Percentiles rank a stretch among this genome's conserved stretches.
Evolutionary conservation across 2,888 invertebrate genomes (phyloP).

Genomic region (Eustalomyia histrio): DNA sequence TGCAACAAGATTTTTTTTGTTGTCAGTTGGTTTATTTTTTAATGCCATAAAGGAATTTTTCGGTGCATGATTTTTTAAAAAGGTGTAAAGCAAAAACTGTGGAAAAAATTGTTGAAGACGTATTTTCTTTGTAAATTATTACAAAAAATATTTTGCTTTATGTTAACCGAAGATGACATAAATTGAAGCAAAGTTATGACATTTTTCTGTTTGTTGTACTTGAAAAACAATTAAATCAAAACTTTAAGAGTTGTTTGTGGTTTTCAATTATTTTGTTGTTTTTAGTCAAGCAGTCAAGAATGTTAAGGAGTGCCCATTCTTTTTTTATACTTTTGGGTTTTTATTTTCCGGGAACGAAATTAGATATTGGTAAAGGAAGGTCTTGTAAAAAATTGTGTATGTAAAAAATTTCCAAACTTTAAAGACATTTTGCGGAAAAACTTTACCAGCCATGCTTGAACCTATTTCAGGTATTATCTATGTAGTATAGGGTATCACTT

Average conservation of each 20-base stretch:
- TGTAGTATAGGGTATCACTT: no score
- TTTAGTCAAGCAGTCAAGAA: background rate
- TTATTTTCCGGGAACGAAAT: background rate
- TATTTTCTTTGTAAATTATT: conserved; percentile 21
- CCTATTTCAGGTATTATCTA: no score
- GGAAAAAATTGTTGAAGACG: background rate
- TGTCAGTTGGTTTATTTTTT: conserved; percentile 12
- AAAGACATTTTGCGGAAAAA: no score
- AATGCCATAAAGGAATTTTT: conserved; percentile 39
- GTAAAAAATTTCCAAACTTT: no score
- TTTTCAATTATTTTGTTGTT: conserved; percentile 2
- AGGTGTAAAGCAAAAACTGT: background rate
- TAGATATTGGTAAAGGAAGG: no score
- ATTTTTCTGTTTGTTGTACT: conserved; percentile 40
- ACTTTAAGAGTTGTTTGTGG: conserved; percentile 36
- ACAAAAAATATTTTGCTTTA: conserved; percentile 46
- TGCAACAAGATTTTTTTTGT: conserved; percentile 27
- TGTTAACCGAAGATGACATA: conserved; percentile 61
- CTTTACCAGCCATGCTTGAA: no score
- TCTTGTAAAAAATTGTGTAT: no score
- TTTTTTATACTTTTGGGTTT: background rate
- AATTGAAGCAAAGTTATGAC: conserved; percentile 62
- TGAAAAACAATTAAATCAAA: conserved; percentile 52
- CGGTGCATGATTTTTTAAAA: background rate
- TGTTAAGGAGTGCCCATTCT: background rate